Percentiles rank a stretch among this genome's conserved stretches.
phyloP scores from a whole-genome alignment of 2,888 invertebrate species.

The Acrobasis consociella region DNA sequence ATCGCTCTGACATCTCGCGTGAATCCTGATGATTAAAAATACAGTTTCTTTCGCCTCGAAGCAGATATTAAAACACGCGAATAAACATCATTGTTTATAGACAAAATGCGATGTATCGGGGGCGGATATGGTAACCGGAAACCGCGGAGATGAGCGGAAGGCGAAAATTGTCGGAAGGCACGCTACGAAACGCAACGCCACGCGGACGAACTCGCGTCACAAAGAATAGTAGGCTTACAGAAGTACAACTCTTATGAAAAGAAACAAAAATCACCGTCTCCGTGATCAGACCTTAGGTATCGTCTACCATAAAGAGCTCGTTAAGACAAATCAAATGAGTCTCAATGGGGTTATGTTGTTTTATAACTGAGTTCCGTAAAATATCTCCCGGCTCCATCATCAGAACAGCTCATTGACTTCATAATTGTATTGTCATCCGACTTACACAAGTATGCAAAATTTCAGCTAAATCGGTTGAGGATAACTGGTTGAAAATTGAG shows the following conservation, averaged over 20 bases:
- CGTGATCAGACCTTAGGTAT: too few relatives aligned
- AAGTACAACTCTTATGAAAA: neutral
- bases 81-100: constrained; percentile 15
- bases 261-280: too few relatives aligned
- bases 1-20: constrained; percentile 12
- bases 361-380: too few relatives aligned
- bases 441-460: too few relatives aligned
- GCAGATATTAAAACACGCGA: constrained; percentile 2
- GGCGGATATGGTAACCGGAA: constrained; percentile 52
- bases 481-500: too few relatives aligned
- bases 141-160: constrained; percentile 67
- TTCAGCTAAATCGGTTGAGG: too few relatives aligned
- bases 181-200: constrained; percentile 34
- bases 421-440: too few relatives aligned
- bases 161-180: constrained; percentile 57
- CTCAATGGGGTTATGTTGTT: too few relatives aligned
- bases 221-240: neutral
- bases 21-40: constrained; percentile 8
- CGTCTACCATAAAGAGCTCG: too few relatives aligned
- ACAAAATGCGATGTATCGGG: constrained; percentile 21
- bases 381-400: too few relatives aligned
- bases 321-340: too few relatives aligned
- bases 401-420: too few relatives aligned
- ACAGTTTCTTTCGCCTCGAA: constrained; percentile 9
- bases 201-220: neutral